Conservation (phyloP, 2,797 vertebrate species). For the Lacerta bilineata region DNA sequence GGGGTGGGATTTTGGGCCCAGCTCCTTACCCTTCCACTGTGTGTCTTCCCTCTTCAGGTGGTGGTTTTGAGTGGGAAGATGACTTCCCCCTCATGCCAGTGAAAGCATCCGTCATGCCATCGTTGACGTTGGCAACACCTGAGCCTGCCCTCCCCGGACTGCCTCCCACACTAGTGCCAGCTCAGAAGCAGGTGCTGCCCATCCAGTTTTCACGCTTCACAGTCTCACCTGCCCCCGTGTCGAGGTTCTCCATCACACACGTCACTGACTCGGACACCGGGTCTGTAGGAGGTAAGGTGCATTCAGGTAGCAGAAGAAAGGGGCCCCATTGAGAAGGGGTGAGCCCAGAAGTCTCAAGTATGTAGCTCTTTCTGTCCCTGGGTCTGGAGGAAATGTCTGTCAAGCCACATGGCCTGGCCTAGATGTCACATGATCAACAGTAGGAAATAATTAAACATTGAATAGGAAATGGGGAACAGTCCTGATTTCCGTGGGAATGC, state of each 20-base stretch:
- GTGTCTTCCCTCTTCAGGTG: conserved; percentile 75
- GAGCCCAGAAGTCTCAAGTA: neutral
- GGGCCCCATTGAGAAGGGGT: neutral
- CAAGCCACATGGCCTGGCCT: neutral
- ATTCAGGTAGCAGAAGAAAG: neutral
- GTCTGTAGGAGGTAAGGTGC: conserved; percentile 86
- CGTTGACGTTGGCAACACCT: conserved; percentile 52
- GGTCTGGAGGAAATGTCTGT: neutral
- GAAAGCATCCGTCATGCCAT: conserved; percentile 79
- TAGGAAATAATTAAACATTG: neutral
- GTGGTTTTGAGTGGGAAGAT: conserved; percentile 88
- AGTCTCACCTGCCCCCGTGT: conserved; percentile 87
- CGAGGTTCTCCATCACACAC: conserved; percentile 97
- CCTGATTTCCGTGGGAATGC: neutral
- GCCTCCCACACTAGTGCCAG: conserved; percentile 66
- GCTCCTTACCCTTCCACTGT: neutral
- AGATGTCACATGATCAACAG: neutral
- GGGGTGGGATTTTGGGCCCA: neutral
- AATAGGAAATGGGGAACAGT: neutral
- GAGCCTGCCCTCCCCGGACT: conserved; percentile 52
- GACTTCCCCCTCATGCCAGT: conserved; percentile 85
- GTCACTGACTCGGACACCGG: conserved; percentile 91
- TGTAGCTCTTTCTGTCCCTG: neutral
- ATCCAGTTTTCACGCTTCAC: conserved; percentile 90
- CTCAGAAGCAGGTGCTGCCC: conserved; percentile 75